Percentiles rank a stretch among this genome's conserved stretches.
These are phyloP conservation scores for Drepanosiphum platanoidis DNA, from an alignment of 2,888 invertebrate genomes.

Conservation along the genomic window DNA sequence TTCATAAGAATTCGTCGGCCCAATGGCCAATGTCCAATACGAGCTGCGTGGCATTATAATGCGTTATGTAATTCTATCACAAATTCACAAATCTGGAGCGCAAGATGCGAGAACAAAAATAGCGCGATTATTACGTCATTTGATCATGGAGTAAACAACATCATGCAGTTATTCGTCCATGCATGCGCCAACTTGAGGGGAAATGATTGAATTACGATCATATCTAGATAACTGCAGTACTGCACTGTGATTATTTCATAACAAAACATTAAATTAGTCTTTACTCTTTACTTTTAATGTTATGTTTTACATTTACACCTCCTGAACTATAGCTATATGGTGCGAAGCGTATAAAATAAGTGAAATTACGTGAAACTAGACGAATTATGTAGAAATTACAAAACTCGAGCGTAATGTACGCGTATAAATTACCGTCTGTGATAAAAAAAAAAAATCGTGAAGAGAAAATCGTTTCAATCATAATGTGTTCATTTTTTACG, in stretches of 20 bases:
- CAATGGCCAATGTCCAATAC: too few species aligned
- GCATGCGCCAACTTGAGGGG: constrained; percentile 11
- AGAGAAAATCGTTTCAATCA: constrained; percentile 14
- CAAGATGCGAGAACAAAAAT: neutral
- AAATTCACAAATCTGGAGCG: neutral
- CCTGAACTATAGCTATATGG: too few species aligned
- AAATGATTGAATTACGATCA: constrained; percentile 25
- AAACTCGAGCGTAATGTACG: constrained; percentile 35
- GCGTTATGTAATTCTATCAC: too few species aligned
- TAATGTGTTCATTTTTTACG: constrained; percentile 44
- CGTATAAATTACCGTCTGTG: constrained; percentile 18
- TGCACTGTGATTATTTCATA: constrained; percentile 62
- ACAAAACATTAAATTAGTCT: constrained; percentile 53
- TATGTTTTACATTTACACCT: neutral
- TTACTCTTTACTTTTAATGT: neutral
- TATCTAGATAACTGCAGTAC: constrained; percentile 55
- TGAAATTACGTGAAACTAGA: constrained; percentile 56
- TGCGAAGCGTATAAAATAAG: constrained; percentile 40
- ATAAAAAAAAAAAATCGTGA: constrained; percentile 27
- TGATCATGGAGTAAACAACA: constrained; percentile 34
- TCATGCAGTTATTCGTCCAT: constrained; percentile 30
- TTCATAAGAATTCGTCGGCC: too few species aligned
- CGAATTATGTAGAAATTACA: constrained; percentile 54
- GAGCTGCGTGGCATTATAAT: too few species aligned
- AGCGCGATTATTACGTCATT: neutral